Conservation (phyloP, 2,888 invertebrate species). For the Conus canariensis region DNA sequence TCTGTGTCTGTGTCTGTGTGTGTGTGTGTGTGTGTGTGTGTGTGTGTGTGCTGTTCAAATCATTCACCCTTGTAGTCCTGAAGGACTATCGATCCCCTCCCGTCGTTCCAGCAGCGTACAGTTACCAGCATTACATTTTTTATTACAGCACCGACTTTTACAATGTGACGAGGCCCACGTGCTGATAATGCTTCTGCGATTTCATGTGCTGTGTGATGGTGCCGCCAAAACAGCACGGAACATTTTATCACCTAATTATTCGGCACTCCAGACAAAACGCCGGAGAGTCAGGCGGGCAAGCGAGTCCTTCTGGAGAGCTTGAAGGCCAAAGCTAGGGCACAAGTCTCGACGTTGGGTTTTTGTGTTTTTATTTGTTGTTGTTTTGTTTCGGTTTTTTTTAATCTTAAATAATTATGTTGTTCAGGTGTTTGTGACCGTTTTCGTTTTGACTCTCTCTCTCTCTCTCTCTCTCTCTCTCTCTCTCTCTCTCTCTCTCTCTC, state of each 20-base stretch:
- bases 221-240: background rate
- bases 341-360: background rate
- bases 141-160: background rate
- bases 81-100: background rate
- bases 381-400: no score
- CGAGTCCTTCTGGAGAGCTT: no score
- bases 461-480: constrained; percentile 14
- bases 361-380: no score
- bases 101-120: background rate
- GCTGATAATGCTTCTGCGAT: background rate
- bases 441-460: no score
- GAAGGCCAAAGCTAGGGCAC: no score
- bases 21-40: constrained; percentile 17
- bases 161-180: background rate
- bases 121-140: background rate
- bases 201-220: background rate
- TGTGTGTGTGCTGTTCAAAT: background rate
- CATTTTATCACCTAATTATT: background rate
- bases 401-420: no score
- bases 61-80: background rate
- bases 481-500: background rate
- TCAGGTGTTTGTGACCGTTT: no score
- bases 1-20: constrained; percentile 13
- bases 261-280: background rate
- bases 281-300: background rate